These are phyloP conservation scores for Labeo rohita DNA, from an alignment of 2,113 vertebrate species.

Conservation along the genomic window DNA sequence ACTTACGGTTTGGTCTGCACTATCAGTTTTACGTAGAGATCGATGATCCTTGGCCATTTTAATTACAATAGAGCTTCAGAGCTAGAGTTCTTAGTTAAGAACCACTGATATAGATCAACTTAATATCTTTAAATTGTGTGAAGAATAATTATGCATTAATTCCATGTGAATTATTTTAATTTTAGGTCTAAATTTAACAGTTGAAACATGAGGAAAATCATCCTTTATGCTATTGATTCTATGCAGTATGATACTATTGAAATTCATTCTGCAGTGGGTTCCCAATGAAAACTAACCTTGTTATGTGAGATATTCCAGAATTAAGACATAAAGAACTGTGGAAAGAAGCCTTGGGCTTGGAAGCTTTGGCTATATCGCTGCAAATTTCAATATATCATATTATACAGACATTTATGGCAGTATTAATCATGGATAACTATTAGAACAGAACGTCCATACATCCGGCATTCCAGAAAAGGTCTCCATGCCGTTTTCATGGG, in stretches of 20 bases:
- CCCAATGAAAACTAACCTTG: neutral
- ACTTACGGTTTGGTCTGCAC: no score
- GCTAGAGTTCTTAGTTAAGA: neutral
- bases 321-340: conserved; percentile 17
- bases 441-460: conserved; percentile 35
- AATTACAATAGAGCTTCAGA: no score
- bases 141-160: neutral
- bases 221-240: no score
- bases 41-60: no score
- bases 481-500: neutral
- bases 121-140: neutral
- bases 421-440: conserved; percentile 41
- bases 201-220: neutral
- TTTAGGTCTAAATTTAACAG: neutral
- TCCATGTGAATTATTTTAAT: neutral
- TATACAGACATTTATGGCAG: conserved; percentile 31
- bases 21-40: no score
- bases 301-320: conserved; percentile 15
- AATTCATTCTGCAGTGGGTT: neutral
- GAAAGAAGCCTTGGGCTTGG: conserved; percentile 1
- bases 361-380: conserved; percentile 30
- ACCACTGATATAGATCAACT: neutral
- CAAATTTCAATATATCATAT: conserved; percentile 25
- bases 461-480: conserved; percentile 1
- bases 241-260: neutral